Conservation (phyloP, 1,140 invertebrate species). For the Penaeus indicus region DNA sequence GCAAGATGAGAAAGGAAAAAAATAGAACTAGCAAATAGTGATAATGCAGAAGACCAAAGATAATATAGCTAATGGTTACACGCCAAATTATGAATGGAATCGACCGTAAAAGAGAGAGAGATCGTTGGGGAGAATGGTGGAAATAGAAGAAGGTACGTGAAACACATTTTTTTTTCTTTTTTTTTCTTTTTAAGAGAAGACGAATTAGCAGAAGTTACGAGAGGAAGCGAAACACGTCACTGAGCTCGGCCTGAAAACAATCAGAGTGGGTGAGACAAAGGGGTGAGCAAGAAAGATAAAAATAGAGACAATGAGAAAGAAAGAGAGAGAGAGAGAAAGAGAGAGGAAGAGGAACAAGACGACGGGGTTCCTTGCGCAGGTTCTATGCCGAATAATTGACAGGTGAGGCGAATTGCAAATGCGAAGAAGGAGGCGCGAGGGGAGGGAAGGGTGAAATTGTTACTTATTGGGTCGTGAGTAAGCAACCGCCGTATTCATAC, state of each 20-base stretch:
- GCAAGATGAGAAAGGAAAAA: not conserved
- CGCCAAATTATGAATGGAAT: not conserved
- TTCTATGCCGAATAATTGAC: no score
- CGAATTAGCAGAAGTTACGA: no score
- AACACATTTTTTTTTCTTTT: no score
- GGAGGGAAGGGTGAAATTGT: no score
- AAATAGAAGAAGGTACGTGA: not conserved
- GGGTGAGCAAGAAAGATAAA: not conserved
- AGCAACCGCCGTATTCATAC: not conserved
- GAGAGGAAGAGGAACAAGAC: not conserved
- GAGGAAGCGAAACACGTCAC: no score
- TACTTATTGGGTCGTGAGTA: slow-evolving; percentile 20
- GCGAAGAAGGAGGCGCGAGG: no score
- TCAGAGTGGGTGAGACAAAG: slow-evolving; percentile 11
- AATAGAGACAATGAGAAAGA: not conserved
- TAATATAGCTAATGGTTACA: no score
- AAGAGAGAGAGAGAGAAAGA: not conserved
- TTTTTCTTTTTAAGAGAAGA: no score
- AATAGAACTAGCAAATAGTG: not conserved
- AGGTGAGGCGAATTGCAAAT: no score
- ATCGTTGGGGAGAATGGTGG: not conserved
- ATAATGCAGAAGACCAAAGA: no score
- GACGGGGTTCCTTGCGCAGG: no score
- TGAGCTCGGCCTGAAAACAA: not conserved
- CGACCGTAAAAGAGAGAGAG: not conserved